These are phyloP conservation scores for Platichthys stellatus DNA, from an alignment of 2,113 vertebrate genomes.

Conservation along the genomic window DNA sequence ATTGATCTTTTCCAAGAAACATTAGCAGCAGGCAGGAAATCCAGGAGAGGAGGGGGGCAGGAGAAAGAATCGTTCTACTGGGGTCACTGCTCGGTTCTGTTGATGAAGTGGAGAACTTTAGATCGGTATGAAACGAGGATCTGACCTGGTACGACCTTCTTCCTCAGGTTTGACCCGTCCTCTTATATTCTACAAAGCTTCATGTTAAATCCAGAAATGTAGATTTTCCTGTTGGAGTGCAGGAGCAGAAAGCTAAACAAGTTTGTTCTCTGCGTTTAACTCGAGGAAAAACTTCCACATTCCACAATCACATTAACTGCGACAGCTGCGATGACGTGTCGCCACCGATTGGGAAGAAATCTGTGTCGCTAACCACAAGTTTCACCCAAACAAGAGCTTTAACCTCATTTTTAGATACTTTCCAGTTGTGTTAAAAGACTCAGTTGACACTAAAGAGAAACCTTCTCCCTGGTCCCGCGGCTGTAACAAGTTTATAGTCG, in stretches of 20 bases:
- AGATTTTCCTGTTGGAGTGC: too few relatives aligned
- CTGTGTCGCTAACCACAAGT: background rate
- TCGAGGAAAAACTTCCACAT: background rate
- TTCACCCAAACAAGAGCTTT: constrained; percentile 11
- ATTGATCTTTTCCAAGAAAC: constrained; percentile 65
- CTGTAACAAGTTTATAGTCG: background rate
- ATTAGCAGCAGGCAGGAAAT: constrained; percentile 43
- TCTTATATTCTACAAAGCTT: too few relatives aligned
- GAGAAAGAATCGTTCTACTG: background rate
- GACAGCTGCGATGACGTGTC: constrained; percentile 47
- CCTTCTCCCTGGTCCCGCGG: background rate
- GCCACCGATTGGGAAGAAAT: constrained; percentile 27
- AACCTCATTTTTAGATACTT: background rate
- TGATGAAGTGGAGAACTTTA: background rate
- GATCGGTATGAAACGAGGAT: background rate
- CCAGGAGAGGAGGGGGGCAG: constrained; percentile 9
- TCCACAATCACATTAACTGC: constrained; percentile 14
- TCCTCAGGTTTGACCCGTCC: too few relatives aligned
- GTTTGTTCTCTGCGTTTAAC: constrained; percentile 25
- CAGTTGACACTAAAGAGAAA: background rate
- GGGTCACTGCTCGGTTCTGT: background rate
- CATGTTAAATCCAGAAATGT: too few relatives aligned
- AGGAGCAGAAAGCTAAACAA: background rate
- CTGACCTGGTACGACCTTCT: too few relatives aligned
- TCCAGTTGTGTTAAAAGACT: too few relatives aligned